Evolutionary conservation across 2,797 vertebrate genomes (phyloP).

Genomic region (Myripristis jacobus): DNA sequence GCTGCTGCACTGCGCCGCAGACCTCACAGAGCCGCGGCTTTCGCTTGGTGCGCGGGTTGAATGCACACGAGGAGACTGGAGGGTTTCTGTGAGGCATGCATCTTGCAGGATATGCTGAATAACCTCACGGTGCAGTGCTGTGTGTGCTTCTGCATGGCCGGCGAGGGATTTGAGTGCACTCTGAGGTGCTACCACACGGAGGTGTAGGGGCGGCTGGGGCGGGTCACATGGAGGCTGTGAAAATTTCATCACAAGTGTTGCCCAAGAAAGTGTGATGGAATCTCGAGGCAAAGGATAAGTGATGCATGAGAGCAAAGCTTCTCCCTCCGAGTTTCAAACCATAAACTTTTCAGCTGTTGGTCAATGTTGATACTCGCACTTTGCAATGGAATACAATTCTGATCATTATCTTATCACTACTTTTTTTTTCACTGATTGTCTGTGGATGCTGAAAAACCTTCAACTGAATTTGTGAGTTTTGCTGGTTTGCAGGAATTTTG

Average conservation of each 20-base stretch:
- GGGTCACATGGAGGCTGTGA: not conserved
- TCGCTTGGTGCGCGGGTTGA: not conserved
- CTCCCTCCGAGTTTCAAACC: too few relatives aligned
- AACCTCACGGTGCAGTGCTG: not conserved
- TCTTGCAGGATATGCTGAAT: not conserved
- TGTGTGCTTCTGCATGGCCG: not conserved
- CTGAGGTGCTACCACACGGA: not conserved
- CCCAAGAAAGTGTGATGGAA: not conserved
- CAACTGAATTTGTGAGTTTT: too few relatives aligned
- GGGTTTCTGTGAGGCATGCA: not conserved
- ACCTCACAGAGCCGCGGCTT: not conserved
- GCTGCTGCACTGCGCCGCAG: not conserved
- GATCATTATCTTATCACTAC: too few relatives aligned
- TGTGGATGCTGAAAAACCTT: too few relatives aligned
- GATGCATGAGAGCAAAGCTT: not conserved
- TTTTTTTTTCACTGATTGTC: too few relatives aligned
- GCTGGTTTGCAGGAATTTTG: too few relatives aligned
- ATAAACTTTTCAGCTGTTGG: too few relatives aligned
- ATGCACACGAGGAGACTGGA: not conserved
- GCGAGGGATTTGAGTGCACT: not conserved
- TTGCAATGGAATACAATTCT: too few relatives aligned
- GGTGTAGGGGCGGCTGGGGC: not conserved
- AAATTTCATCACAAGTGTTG: constrained; percentile 1
- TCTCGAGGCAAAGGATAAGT: not conserved
- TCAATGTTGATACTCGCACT: too few relatives aligned